Conservation (phyloP, 2,113 vertebrate genomes). For the Scomber scombrus region DNA sequence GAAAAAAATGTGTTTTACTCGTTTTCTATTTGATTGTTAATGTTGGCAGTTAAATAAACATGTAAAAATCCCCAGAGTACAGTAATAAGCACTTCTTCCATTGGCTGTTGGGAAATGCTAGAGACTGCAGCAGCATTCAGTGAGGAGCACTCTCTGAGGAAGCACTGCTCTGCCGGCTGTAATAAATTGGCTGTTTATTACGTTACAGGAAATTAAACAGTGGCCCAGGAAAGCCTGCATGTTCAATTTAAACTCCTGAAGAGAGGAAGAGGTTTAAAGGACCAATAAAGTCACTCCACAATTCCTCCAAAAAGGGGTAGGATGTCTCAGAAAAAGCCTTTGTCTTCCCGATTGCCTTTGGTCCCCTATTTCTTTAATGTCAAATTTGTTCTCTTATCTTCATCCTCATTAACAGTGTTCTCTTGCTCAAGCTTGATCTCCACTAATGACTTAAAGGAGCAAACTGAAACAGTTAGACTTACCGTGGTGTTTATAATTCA, state of each 20-base stretch:
- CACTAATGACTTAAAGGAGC: slow-evolving; percentile 62
- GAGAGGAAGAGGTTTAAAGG: slow-evolving; percentile 71
- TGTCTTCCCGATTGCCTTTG: slow-evolving; percentile 37
- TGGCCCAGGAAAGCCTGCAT: slow-evolving; percentile 66
- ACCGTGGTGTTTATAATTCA: slow-evolving; percentile 15
- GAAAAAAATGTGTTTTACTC: background rate
- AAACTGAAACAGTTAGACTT: slow-evolving; percentile 41
- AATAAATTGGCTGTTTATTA: slow-evolving; percentile 83
- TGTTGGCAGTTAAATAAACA: slow-evolving; percentile 48
- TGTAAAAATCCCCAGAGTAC: slow-evolving; percentile 34
- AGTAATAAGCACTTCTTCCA: slow-evolving; percentile 34
- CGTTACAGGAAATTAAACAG: slow-evolving; percentile 83
- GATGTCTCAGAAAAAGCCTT: slow-evolving; percentile 46
- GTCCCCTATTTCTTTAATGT: slow-evolving; percentile 50
- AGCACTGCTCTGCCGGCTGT: slow-evolving; percentile 66
- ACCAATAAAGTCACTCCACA: slow-evolving; percentile 66
- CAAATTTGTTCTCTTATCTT: slow-evolving; percentile 69
- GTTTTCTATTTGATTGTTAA: slow-evolving; percentile 58
- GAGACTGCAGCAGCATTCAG: slow-evolving; percentile 50
- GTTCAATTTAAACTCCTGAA: slow-evolving; percentile 75
- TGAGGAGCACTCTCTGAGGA: slow-evolving; percentile 63
- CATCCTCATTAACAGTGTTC: slow-evolving; percentile 58
- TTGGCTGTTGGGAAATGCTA: slow-evolving; percentile 60
- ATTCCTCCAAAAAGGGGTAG: slow-evolving; percentile 49
- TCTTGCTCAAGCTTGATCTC: slow-evolving; percentile 55